Conservation (phyloP, 2,888 invertebrate species). For the Yponomeuta sedellus region DNA sequence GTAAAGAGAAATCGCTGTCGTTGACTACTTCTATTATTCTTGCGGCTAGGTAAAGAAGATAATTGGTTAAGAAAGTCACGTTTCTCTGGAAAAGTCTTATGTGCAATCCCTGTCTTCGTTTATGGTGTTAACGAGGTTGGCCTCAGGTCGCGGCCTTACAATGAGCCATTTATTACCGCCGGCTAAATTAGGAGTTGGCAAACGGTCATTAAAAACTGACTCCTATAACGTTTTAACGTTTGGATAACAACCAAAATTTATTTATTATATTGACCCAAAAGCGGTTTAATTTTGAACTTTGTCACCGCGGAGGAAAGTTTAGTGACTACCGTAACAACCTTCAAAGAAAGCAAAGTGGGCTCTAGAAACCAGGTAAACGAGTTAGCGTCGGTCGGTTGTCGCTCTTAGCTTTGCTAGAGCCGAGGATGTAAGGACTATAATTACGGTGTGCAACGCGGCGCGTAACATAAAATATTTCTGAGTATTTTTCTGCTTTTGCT, state of each 20-base stretch:
- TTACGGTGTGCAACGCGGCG: conserved; percentile 39
- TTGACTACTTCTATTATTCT: conserved; percentile 11
- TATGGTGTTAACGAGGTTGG: conserved; percentile 55
- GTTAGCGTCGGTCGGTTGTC: background rate
- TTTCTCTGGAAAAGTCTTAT: conserved; percentile 47
- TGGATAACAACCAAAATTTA: background rate
- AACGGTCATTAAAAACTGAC: conserved; percentile 12
- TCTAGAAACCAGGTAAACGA: background rate
- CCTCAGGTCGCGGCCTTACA: conserved; percentile 37
- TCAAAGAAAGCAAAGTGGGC: background rate
- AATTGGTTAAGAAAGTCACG: conserved; percentile 58
- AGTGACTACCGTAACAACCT: background rate
- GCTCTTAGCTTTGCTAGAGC: conserved; percentile 20
- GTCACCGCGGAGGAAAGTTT: background rate
- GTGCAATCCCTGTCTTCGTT: conserved; percentile 47
- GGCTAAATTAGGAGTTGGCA: conserved; percentile 38
- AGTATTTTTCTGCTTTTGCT: conserved; percentile 40
- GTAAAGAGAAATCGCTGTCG: conserved; percentile 9
- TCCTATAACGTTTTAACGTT: conserved; percentile 9
- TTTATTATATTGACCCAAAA: background rate
- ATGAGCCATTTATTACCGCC: conserved; percentile 40
- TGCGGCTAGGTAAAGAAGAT: conserved; percentile 37
- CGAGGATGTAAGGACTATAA: conserved; percentile 37
- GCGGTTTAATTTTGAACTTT: background rate
- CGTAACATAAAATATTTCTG: conserved; percentile 61